These are phyloP conservation scores for crab-eating macaque (Macaca fascicularis) DNA, from an alignment of 2,113 vertebrate genomes.

Conservation along the genomic window T2T-MFA8v1.1 NC_088375.1:55802001-55802500, in stretches of 20 bases:
- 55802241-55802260: background rate
- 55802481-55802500: background rate
- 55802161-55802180: too few species aligned
- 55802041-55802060: background rate
- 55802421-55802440: background rate
- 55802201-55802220: background rate
- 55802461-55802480: background rate
- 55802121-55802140: background rate
- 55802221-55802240: background rate
- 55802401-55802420: accelerated
- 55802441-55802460: background rate
- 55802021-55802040: background rate
- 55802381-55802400: background rate
- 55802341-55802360: background rate
- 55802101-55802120: background rate
- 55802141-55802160: background rate
- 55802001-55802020: background rate
- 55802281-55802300: background rate
- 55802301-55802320: background rate
- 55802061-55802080: accelerated
- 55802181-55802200: background rate
- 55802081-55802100: too few species aligned
- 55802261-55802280: background rate
- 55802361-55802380: background rate
- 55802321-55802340: background rate